A percentile compares a stretch with the other conserved stretches of the same genome.
Conservation (phyloP, 2,888 invertebrate species). For the Epiblema foenella region DNA sequence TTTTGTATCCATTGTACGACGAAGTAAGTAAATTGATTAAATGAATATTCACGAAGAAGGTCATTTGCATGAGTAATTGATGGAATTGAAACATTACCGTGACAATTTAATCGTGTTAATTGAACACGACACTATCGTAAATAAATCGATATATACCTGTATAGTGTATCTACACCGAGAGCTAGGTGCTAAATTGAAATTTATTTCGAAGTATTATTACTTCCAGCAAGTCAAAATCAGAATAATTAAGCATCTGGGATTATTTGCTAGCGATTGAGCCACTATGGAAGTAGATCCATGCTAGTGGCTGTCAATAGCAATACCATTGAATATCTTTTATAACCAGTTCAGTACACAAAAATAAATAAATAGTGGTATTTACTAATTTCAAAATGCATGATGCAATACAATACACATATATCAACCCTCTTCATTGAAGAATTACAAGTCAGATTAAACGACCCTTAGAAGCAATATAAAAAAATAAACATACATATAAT, state of each 20-base stretch:
- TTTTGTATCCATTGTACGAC: conserved; percentile 35
- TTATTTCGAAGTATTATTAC: conserved; percentile 1
- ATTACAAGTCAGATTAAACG: background rate
- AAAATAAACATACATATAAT: background rate
- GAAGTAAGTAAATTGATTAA: conserved; percentile 51
- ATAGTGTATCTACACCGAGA: background rate
- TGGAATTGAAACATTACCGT: conserved; percentile 69
- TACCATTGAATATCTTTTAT: background rate
- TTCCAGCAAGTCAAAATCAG: background rate
- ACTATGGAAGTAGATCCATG: background rate
- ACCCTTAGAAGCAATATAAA: background rate
- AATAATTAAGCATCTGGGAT: background rate
- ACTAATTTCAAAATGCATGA: background rate
- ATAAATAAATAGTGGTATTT: background rate
- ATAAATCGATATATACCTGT: conserved; percentile 31
- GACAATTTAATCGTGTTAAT: conserved; percentile 71
- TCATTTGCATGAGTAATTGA: conserved; percentile 77
- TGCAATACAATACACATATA: background rate
- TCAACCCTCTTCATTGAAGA: too few species aligned
- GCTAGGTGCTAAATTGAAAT: conserved; percentile 23
- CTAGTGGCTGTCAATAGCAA: background rate
- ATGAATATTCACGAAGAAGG: conserved; percentile 72
- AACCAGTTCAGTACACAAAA: too few species aligned
- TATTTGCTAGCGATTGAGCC: background rate
- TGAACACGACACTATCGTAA: conserved; percentile 64